These are phyloP conservation scores for Sebastes kiyomatsui DNA, from an alignment of 2,797 vertebrate genomes.

Conservation along the genomic window DNA sequence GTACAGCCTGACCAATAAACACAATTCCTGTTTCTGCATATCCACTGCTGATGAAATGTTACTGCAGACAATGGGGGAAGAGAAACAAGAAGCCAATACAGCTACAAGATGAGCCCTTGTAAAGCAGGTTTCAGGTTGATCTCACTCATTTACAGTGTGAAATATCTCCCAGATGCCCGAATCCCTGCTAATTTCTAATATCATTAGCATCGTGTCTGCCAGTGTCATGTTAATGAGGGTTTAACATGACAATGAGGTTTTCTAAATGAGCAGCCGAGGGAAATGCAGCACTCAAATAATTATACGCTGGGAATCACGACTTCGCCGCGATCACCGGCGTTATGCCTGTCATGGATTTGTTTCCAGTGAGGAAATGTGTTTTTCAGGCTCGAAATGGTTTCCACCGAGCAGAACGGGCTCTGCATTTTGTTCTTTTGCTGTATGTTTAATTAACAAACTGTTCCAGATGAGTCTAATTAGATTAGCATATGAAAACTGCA, in stretches of 20 bases:
- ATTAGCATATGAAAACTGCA: constrained; percentile 58
- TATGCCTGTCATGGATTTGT: constrained; percentile 27
- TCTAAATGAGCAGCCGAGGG: constrained; percentile 68
- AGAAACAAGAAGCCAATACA: neutral
- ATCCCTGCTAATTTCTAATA: constrained; percentile 73
- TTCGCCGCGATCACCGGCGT: constrained; percentile 24
- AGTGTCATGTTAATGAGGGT: constrained; percentile 78
- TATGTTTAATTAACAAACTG: constrained; percentile 63
- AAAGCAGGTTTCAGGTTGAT: constrained; percentile 30
- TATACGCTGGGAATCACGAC: constrained; percentile 15
- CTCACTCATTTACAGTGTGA: constrained; percentile 32
- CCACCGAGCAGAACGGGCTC: constrained; percentile 19
- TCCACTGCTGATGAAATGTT: neutral
- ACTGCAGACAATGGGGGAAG: neutral
- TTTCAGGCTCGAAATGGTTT: constrained; percentile 39
- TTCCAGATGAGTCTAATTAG: constrained; percentile 58
- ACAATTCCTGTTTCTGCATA: neutral
- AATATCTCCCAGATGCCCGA: constrained; percentile 49
- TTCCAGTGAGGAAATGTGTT: constrained; percentile 37
- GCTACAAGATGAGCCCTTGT: constrained; percentile 2
- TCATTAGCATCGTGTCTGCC: constrained; percentile 77
- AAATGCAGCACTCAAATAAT: constrained; percentile 63
- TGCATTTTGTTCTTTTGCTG: constrained; percentile 33
- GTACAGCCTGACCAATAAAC: neutral
- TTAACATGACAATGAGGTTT: constrained; percentile 78